These are phyloP conservation scores for Trochalopteron elliotii DNA, from an alignment of 2,113 vertebrate species.

Conservation along the genomic window DNA sequence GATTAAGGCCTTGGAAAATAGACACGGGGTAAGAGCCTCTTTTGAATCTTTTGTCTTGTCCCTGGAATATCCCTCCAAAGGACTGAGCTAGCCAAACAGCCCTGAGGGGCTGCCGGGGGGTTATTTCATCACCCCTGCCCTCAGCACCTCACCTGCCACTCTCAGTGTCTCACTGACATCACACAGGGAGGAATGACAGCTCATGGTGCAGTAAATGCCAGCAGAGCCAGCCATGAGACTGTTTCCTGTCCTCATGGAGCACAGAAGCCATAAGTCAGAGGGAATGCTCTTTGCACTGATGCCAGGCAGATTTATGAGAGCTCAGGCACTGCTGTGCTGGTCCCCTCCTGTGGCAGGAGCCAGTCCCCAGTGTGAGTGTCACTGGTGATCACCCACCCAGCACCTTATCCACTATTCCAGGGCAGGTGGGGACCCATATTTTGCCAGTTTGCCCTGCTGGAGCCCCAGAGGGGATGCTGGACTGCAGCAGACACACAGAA, in stretches of 20 bases:
- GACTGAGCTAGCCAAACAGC: too few relatives aligned
- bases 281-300: neutral
- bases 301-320: neutral
- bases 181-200: neutral
- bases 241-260: neutral
- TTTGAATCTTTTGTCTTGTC: too few relatives aligned
- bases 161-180: accelerated
- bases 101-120: too few relatives aligned
- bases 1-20: too few relatives aligned
- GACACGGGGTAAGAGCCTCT: too few relatives aligned
- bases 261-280: neutral
- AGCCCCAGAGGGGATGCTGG: neutral
- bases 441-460: neutral
- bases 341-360: neutral
- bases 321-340: neutral
- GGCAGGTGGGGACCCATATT: neutral
- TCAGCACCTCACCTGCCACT: neutral
- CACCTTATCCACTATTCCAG: neutral
- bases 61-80: too few relatives aligned
- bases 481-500: neutral
- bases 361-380: accelerated
- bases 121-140: neutral
- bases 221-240: neutral
- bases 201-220: neutral
- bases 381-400: neutral